These are phyloP conservation scores for Pogonognathellus flavescens DNA, from an alignment of 1,140 invertebrate genomes.

Conservation along the genomic window DNA sequence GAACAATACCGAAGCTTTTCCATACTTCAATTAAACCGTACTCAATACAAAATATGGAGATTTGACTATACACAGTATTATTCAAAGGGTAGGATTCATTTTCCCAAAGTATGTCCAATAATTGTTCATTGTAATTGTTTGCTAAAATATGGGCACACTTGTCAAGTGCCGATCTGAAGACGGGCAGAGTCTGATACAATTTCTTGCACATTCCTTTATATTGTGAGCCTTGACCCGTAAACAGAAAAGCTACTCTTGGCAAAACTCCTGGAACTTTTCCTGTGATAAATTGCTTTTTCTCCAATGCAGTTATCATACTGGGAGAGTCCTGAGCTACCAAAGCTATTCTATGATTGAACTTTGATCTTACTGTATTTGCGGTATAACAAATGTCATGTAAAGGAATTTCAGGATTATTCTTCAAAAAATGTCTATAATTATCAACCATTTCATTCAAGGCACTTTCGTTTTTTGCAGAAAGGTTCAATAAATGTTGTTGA, in stretches of 20 bases:
- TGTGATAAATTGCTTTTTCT: slow-evolving; percentile 6
- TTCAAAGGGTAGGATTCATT: neutral
- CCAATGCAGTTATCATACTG: neutral
- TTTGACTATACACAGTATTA: slow-evolving; percentile 59
- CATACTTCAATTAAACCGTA: slow-evolving; percentile 57
- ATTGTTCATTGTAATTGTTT: slow-evolving; percentile 25
- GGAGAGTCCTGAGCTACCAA: slow-evolving; percentile 44
- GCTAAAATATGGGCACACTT: slow-evolving; percentile 19
- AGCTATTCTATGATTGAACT: slow-evolving; percentile 33
- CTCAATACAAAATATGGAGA: slow-evolving; percentile 62
- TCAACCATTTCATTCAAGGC: too few relatives aligned
- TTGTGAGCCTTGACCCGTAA: slow-evolving; percentile 63
- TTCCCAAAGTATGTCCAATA: slow-evolving; percentile 8
- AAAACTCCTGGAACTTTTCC: neutral
- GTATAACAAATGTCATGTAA: slow-evolving; percentile 47
- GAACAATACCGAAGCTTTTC: slow-evolving; percentile 56
- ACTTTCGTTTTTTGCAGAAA: too few relatives aligned
- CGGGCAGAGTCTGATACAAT: slow-evolving; percentile 50
- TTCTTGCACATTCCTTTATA: slow-evolving; percentile 55
- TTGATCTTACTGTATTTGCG: slow-evolving; percentile 38
- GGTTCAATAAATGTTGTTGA: too few relatives aligned
- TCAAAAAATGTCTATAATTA: too few relatives aligned
- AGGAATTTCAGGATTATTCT: neutral
- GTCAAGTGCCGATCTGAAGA: slow-evolving; percentile 56
- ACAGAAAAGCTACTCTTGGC: slow-evolving; percentile 54